Conservation (phyloP, 1,140 invertebrate genomes). For the Drosophila bocki region DNA sequence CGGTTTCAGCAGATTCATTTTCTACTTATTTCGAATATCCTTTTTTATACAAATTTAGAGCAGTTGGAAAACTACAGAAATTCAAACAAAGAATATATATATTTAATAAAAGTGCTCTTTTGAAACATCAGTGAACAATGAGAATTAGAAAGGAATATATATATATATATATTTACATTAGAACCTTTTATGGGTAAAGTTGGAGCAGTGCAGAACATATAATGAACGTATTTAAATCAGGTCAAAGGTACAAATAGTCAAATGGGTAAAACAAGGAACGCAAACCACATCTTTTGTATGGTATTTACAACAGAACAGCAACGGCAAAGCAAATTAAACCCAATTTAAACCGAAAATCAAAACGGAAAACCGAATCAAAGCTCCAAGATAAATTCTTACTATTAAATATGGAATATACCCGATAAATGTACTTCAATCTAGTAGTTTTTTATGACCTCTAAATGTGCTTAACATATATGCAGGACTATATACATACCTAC, state of each 20-base stretch:
- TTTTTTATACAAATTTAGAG: constrained; percentile 36
- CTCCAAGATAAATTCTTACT: constrained; percentile 18
- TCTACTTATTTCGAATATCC: constrained; percentile 24
- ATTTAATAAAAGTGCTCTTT: constrained; percentile 62
- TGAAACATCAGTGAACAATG: constrained; percentile 40
- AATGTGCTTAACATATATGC: constrained; percentile 74
- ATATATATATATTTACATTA: constrained; percentile 40
- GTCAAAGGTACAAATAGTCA: constrained; percentile 70
- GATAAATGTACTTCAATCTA: constrained; percentile 46
- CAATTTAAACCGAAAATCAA: constrained; percentile 14
- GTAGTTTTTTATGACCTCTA: constrained; percentile 78
- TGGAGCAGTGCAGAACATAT: constrained; percentile 34
- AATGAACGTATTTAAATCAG: constrained; percentile 45
- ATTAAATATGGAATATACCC: constrained; percentile 40
- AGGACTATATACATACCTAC: constrained; percentile 53
- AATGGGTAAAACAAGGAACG: constrained; percentile 51
- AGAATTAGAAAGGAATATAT: constrained; percentile 26
- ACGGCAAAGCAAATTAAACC: constrained; percentile 28
- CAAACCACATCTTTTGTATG: constrained; percentile 63
- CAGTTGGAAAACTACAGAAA: constrained; percentile 15
- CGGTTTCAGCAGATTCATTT: constrained; percentile 61
- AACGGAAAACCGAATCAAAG: constrained; percentile 26
- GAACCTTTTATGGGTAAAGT: constrained; percentile 15
- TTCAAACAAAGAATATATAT: constrained; percentile 18
- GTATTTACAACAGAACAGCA: constrained; percentile 63